These are phyloP conservation scores for Drosophila yakuba DNA, from an alignment of 1,140 invertebrate species.

Conservation along the genomic window DNA sequence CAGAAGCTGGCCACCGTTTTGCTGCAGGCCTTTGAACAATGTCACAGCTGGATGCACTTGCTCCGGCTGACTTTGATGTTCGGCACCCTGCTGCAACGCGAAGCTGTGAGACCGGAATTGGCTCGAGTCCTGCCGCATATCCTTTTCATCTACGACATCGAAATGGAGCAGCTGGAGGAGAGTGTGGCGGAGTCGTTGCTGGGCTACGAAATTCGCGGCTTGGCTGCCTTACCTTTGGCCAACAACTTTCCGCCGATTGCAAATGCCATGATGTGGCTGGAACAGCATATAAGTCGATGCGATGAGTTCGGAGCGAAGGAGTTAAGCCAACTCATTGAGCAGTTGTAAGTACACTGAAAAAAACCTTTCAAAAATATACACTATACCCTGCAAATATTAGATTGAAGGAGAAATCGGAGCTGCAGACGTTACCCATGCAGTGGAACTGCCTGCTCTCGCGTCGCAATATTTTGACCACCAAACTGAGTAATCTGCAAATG, in stretches of 20 bases:
- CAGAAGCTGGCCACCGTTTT: constrained; percentile 90
- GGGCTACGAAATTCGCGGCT: constrained; percentile 60
- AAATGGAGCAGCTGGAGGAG: constrained; percentile 68
- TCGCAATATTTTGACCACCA: constrained; percentile 75
- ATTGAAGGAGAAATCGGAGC: constrained; percentile 42
- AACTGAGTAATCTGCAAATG: constrained; percentile 72
- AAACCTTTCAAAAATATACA: not conserved
- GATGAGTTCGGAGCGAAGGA: constrained; percentile 62
- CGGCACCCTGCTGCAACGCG: constrained; percentile 61
- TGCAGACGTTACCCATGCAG: constrained; percentile 21
- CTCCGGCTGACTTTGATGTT: constrained; percentile 85
- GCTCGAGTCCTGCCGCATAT: constrained; percentile 68
- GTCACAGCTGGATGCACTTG: constrained; percentile 88
- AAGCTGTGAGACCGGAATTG: constrained; percentile 62
- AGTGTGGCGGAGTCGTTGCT: constrained; percentile 56
- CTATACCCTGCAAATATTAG: constrained; percentile 7
- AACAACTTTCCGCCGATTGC: constrained; percentile 89
- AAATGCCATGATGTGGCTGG: constrained; percentile 88
- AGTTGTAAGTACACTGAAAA: constrained; percentile 43
- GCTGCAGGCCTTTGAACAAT: constrained; percentile 90
- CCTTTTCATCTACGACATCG: constrained; percentile 58
- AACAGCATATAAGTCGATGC: constrained; percentile 85
- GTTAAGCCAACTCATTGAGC: constrained; percentile 52
- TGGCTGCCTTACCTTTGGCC: constrained; percentile 85
- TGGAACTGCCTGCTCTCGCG: constrained; percentile 59